Evolutionary conservation across 2,797 vertebrate genomes (phyloP).

Genomic region (Distichodus sexfasciatus): DNA sequence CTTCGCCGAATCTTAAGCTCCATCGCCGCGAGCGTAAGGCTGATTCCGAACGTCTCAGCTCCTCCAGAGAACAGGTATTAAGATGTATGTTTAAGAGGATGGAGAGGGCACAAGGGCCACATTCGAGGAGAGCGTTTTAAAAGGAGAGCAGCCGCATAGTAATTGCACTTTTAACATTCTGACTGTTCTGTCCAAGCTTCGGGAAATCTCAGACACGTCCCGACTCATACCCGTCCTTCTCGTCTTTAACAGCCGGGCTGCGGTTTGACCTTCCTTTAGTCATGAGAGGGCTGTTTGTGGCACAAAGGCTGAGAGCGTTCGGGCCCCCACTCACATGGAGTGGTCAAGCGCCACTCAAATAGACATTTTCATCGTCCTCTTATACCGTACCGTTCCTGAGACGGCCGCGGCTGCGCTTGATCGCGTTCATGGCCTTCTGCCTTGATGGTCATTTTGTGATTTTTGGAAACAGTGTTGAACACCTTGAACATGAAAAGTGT

Average conservation of each 20-base stretch:
- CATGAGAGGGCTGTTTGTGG: neutral
- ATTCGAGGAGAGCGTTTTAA: neutral
- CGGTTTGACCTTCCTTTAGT: constrained; percentile 24
- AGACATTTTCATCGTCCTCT: neutral
- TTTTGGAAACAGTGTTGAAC: too few relatives aligned
- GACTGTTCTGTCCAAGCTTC: constrained; percentile 18
- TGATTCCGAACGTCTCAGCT: neutral
- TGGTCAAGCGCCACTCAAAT: constrained; percentile 19
- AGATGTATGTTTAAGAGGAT: too few relatives aligned
- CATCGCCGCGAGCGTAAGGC: neutral
- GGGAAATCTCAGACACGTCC: constrained; percentile 24
- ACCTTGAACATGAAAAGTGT: too few relatives aligned
- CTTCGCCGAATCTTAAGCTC: neutral
- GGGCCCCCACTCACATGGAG: constrained; percentile 1
- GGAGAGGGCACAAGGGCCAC: neutral
- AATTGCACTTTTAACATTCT: constrained; percentile 50
- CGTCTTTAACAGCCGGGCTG: constrained; percentile 14
- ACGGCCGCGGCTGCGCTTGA: neutral
- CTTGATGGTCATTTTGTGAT: neutral
- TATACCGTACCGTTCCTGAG: neutral
- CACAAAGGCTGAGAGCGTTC: neutral
- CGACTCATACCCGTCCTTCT: neutral
- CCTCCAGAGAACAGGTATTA: neutral
- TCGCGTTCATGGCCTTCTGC: neutral
- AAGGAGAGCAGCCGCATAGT: constrained; percentile 36